Evolutionary conservation across 1,140 invertebrate genomes (phyloP).

Genomic region (Bombus turneri): DNA sequence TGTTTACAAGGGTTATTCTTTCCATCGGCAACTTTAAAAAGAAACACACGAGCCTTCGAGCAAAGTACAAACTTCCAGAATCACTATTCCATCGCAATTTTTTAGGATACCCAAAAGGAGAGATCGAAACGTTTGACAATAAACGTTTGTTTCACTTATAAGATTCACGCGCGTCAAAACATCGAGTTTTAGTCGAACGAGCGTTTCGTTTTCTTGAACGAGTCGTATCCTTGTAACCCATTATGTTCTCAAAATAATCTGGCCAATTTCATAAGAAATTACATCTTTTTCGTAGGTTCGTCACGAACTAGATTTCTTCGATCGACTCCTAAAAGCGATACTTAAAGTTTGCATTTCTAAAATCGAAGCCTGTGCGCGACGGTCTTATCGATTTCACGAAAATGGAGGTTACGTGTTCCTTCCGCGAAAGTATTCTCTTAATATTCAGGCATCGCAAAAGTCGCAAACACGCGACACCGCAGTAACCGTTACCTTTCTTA

Average conservation of each 20-base stretch:
- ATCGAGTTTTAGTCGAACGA: not conserved
- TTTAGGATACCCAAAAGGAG: not conserved
- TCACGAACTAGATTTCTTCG: not conserved
- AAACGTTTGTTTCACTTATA: not conserved
- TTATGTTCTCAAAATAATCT: not conserved
- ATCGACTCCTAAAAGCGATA: not conserved
- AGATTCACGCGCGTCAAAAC: too few species aligned
- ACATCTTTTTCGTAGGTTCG: not conserved
- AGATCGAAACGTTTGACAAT: not conserved
- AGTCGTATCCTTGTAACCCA: not conserved
- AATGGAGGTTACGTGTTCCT: constrained; percentile 18
- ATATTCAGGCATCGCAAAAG: constrained; percentile 37
- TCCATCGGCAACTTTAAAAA: not conserved
- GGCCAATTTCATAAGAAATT: not conserved
- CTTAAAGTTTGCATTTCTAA: not conserved
- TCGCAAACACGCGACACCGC: constrained; percentile 36
- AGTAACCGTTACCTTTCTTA: constrained; percentile 81
- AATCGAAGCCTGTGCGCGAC: constrained; percentile 7
- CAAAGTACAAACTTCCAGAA: not conserved
- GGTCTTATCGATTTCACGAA: constrained; percentile 21
- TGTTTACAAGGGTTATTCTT: constrained; percentile 4
- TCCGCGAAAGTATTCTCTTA: constrained; percentile 27
- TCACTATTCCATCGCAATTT: not conserved
- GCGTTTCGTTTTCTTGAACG: not conserved
- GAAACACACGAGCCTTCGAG: constrained; percentile 2